Conservation (phyloP, 2,113 vertebrate genomes). For the Gila orcuttii region DNA sequence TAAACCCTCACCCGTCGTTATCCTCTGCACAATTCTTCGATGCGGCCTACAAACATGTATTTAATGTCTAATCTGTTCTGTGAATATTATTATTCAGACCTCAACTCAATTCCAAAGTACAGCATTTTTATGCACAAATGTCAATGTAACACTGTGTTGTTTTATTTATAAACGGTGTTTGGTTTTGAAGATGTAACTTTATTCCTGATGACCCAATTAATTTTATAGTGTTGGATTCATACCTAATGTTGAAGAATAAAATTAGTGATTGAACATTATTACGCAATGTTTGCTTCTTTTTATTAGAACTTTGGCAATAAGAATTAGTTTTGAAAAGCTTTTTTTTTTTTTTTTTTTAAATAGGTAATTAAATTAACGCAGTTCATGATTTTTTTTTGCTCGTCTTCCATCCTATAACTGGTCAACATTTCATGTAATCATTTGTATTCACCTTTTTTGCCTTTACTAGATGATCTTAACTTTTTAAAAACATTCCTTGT, state of each 20-base stretch:
- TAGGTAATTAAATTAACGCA: neutral
- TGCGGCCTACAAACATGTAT: neutral
- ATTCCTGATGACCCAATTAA: constrained; percentile 9
- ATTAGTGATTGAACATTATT: constrained; percentile 2
- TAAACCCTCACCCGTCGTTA: constrained; percentile 49
- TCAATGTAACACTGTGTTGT: neutral
- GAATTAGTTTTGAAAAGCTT: neutral
- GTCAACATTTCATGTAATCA: neutral
- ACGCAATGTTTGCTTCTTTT: neutral
- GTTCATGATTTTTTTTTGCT: neutral
- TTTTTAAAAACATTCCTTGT: neutral
- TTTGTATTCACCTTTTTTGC: neutral
- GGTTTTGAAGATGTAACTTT: constrained; percentile 28
- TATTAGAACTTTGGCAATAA: neutral
- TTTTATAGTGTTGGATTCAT: constrained; percentile 41
- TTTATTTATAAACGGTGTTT: constrained; percentile 34
- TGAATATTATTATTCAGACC: constrained; percentile 25
- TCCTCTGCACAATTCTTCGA: neutral
- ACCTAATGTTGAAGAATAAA: constrained; percentile 43
- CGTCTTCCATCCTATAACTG: neutral
- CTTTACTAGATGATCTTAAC: neutral
- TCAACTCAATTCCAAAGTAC: constrained; percentile 30
- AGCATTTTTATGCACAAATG: neutral
- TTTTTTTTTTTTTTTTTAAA: neutral
- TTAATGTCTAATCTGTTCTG: constrained; percentile 28